A percentile compares a stretch with the other conserved stretches of the same genome.
Evolutionary conservation across 1,140 invertebrate genomes (phyloP).

Genomic region (Triops longicaudatus): DNA sequence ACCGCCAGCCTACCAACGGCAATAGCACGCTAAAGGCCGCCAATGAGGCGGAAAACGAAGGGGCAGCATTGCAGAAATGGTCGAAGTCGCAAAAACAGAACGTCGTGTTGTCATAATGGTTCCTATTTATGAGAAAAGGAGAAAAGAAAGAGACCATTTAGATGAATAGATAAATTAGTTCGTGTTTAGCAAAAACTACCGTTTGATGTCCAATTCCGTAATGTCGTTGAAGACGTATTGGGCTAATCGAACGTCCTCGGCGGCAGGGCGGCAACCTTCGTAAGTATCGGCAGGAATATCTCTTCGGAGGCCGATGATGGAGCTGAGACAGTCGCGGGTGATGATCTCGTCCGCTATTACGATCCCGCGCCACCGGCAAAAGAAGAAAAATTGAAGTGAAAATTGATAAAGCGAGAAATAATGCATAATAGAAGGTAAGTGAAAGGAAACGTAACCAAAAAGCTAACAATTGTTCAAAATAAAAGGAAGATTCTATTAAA

Average conservation of each 20-base stretch:
- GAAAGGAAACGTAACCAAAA: too few species aligned
- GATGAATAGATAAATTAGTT: too few species aligned
- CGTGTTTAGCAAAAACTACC: conserved; percentile 45
- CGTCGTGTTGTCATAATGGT: conserved; percentile 70
- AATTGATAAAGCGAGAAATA: neutral
- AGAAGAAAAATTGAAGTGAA: neutral
- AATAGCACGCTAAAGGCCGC: conserved; percentile 7
- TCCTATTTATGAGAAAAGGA: conserved; percentile 45
- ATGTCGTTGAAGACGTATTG: conserved; percentile 83
- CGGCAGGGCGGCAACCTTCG: conserved; percentile 69
- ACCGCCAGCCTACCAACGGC: conserved; percentile 3
- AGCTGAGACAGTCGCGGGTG: conserved; percentile 76
- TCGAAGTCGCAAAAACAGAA: conserved; percentile 89
- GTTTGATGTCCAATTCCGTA: conserved; percentile 72
- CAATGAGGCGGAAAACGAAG: neutral
- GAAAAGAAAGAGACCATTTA: too few species aligned
- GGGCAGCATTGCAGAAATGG: conserved; percentile 65
- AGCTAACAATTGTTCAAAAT: too few species aligned
- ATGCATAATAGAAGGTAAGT: too few species aligned
- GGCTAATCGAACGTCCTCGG: conserved; percentile 64
- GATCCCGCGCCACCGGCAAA: neutral
- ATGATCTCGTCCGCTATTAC: conserved; percentile 65
- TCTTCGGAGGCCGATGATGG: conserved; percentile 60
- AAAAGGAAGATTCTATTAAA: too few species aligned
- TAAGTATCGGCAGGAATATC: conserved; percentile 88